Percentiles rank a stretch among this genome's conserved stretches.
These are phyloP conservation scores for Erethizon dorsatum DNA, from an alignment of 2,797 vertebrate genomes.

Conservation along the genomic window DNA sequence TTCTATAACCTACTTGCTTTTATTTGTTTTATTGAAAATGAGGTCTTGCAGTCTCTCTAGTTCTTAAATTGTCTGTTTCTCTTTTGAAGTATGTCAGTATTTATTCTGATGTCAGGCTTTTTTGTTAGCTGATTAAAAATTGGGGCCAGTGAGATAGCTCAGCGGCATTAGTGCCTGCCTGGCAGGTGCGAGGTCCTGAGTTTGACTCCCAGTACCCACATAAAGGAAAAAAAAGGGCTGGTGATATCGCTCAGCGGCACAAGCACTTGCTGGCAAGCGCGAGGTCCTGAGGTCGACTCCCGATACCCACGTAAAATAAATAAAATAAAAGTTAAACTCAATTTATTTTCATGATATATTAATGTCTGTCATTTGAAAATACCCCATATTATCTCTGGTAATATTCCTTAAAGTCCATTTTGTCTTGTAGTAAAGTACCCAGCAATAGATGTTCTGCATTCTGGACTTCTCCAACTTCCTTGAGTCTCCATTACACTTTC, in stretches of 20 bases:
- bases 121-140: background rate
- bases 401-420: background rate
- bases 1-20: background rate
- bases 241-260: too few species aligned
- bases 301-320: too few species aligned
- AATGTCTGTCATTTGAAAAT: background rate
- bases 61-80: background rate
- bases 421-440: background rate
- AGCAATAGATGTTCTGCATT: background rate
- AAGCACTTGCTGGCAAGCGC: too few species aligned
- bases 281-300: too few species aligned
- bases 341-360: background rate
- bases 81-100: background rate
- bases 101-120: background rate
- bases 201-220: too few species aligned
- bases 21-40: background rate
- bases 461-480: background rate
- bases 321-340: background rate
- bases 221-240: too few species aligned
- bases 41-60: background rate
- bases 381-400: background rate
- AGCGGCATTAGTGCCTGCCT: too few species aligned
- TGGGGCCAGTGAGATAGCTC: too few species aligned
- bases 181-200: too few species aligned
- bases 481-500: background rate